Conservation (phyloP, 2,888 invertebrate genomes). For the Schizotus pectinicornis region DNA sequence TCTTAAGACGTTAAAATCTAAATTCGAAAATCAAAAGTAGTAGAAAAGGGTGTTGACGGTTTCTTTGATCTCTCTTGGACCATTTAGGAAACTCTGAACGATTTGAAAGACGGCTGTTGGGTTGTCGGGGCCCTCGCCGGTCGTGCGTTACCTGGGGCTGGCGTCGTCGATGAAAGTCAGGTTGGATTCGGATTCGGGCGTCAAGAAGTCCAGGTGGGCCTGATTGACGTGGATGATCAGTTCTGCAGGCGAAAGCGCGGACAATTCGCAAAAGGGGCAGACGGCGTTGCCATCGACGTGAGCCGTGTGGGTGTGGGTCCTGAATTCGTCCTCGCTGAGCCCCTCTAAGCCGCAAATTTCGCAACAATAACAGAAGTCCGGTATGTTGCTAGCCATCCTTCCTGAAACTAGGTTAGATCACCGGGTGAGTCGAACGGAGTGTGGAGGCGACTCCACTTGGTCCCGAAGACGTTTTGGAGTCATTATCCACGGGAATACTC, state of each 20-base stretch:
- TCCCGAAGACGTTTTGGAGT: neutral
- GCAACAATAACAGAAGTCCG: slow-evolving; percentile 71
- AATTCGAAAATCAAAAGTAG: too few species aligned
- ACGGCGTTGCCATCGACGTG: slow-evolving; percentile 80
- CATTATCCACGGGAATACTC: too few species aligned
- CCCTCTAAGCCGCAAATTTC: slow-evolving; percentile 87
- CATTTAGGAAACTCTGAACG: too few species aligned
- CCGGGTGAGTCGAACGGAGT: neutral
- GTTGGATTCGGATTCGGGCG: slow-evolving; percentile 74
- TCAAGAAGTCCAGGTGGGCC: slow-evolving; percentile 83
- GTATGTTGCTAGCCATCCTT: slow-evolving; percentile 62
- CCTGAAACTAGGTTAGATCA: neutral
- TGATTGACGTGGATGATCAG: slow-evolving; percentile 81
- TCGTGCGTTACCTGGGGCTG: slow-evolving; percentile 55
- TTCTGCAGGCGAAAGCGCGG: slow-evolving; percentile 74
- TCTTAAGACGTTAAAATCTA: too few species aligned
- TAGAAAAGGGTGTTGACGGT: too few species aligned
- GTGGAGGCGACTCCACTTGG: slow-evolving; percentile 11
- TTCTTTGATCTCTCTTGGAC: too few species aligned
- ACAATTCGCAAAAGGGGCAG: slow-evolving; percentile 84
- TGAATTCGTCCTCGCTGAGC: slow-evolving; percentile 78
- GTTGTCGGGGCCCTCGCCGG: too few species aligned
- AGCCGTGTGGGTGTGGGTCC: slow-evolving; percentile 77
- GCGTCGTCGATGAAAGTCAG: slow-evolving; percentile 79
- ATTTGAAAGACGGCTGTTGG: too few species aligned